Evolutionary conservation across 2,797 vertebrate species (phyloP), one percentile per base, ranked within the genome.

Genomic region (Hybognathus amarus): DNA sequence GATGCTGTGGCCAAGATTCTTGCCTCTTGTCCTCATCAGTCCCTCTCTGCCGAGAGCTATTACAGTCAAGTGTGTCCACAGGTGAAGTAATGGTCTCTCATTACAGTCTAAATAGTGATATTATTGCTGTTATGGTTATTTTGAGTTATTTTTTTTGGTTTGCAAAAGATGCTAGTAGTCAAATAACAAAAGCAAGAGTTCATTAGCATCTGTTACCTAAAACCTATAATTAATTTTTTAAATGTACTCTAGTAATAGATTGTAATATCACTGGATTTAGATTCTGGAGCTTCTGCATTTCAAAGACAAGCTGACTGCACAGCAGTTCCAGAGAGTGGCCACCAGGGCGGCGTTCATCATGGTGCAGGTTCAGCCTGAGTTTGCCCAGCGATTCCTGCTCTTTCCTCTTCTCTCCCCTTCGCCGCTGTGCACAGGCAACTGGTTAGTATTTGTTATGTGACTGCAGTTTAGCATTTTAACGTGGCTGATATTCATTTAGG

Each of bases 311-410:
- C 85, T 92, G 87, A 92, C 94, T 0, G 95, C 94, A 0, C 94
- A 75, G 45, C 97, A 98, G 89, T 97, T 98, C 87, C 97, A 98
- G 91, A 93, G 94, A 6, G 96, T 99, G 83, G 97, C 97, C 87
- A 96, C 96, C 77, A 94, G 92, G 12, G 93, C 95, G 0, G 89
- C 91, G 61, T 91, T 98, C 64, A 91, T 88, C 74, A 90, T 98
- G 91, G 91, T 88, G 9, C 93, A 95, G 89, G 93, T 96, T 87
- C 92, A 89, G 79, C 95, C 96, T 1, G 59, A 91, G 71, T 91
- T 97, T 84, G 96, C 95, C 1, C 90, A 90, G 79, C 91, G 88
- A 73, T 93, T 95, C 87, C 88, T 99, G 67, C 92, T 99, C 2
- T 76, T 77, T 33, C 96, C 97, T 4, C 78, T 99, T 64, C 85